phyloP scores from a whole-genome alignment of 1,140 invertebrate species.

The Drosophila willistoni region DNA sequence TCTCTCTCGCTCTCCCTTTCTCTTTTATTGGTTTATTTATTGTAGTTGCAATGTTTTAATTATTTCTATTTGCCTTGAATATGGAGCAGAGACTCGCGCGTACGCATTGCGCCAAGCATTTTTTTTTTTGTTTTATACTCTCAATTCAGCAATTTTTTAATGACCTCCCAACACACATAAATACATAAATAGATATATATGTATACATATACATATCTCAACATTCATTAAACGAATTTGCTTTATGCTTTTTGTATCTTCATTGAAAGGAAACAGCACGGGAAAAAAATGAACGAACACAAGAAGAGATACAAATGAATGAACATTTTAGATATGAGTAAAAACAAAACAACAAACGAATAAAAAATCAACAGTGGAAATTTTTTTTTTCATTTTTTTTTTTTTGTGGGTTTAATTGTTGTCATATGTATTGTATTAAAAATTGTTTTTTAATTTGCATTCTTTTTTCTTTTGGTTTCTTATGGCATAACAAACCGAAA shows the following conservation, averaged over 20 bases:
- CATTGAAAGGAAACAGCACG: constrained; percentile 6
- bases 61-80: constrained; percentile 72
- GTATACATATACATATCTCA: background rate
- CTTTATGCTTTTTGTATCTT: constrained; percentile 24
- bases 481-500: background rate
- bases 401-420: constrained; percentile 44
- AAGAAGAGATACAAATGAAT: constrained; percentile 29
- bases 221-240: constrained; percentile 22
- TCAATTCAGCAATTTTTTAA: constrained; percentile 56
- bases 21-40: constrained; percentile 36
- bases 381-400: constrained; percentile 27
- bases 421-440: constrained; percentile 43
- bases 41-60: constrained; percentile 62
- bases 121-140: constrained; percentile 24
- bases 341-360: constrained; percentile 6
- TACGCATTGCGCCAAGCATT: constrained; percentile 37
- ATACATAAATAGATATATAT: constrained; percentile 31
- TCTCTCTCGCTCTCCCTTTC: background rate
- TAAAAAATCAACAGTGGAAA: constrained; percentile 33
- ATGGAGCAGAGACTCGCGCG: constrained; percentile 12
- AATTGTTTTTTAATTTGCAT: background rate
- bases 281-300: background rate
- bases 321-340: constrained; percentile 15
- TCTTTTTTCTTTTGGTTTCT: background rate
- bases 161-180: constrained; percentile 26